These are phyloP conservation scores for Popillia japonica DNA, from an alignment of 1,140 invertebrate genomes.

Conservation along the genomic window DNA sequence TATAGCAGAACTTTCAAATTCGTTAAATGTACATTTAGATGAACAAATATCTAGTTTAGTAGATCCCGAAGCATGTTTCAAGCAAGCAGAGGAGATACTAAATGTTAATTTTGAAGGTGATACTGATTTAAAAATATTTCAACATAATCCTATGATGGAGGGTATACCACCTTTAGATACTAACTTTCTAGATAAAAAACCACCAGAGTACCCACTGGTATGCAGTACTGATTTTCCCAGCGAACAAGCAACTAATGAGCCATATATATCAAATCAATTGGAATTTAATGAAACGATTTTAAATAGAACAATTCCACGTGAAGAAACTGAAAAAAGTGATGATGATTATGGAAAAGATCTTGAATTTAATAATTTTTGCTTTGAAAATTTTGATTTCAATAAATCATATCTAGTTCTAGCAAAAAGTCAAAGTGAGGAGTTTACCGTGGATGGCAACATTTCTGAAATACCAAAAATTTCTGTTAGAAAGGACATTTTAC, in stretches of 20 bases:
- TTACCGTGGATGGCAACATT: background rate
- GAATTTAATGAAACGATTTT: background rate
- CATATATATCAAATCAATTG: background rate
- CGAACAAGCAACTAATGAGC: background rate
- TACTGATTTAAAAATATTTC: slow-evolving; percentile 4
- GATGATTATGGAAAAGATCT: slow-evolving; percentile 11
- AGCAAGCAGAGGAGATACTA: slow-evolving; percentile 42
- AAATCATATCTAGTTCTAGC: slow-evolving; percentile 33
- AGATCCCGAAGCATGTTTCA: slow-evolving; percentile 40
- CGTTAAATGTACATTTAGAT: slow-evolving; percentile 48
- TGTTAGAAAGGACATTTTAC: slow-evolving; percentile 24
- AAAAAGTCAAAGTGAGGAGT: background rate
- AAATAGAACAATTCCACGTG: background rate
- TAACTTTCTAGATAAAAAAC: background rate
- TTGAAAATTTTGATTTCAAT: slow-evolving; percentile 37
- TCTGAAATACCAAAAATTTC: slow-evolving; percentile 12
- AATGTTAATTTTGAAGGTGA: slow-evolving; percentile 32
- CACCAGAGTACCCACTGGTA: background rate
- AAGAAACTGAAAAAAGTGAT: slow-evolving; percentile 1
- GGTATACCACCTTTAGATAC: background rate
- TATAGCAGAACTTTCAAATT: slow-evolving; percentile 51
- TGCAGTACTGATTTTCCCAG: background rate
- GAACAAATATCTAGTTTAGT: background rate
- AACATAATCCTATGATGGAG: background rate
- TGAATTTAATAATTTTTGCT: slow-evolving; percentile 35